Evolutionary conservation across 2,888 invertebrate genomes (phyloP).

Genomic region (Crepidodera aurea): DNA sequence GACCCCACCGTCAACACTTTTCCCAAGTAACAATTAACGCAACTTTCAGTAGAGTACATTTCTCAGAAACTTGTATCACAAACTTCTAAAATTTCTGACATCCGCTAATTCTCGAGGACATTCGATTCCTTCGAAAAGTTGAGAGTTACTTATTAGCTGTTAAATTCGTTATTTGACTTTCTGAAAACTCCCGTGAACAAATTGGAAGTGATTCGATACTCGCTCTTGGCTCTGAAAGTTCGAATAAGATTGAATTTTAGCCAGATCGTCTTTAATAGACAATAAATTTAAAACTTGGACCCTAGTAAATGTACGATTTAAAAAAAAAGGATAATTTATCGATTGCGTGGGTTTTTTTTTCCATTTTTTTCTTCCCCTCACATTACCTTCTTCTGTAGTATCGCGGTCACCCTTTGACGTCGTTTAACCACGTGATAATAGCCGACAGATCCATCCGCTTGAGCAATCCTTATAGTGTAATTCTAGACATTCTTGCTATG

Average conservation of each 20-base stretch:
- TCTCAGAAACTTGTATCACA: not conserved
- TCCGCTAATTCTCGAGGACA: not conserved
- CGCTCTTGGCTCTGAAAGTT: not conserved
- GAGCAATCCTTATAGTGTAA: too few relatives aligned
- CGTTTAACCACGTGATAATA: too few relatives aligned
- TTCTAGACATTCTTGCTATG: too few relatives aligned
- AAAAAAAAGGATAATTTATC: too few relatives aligned
- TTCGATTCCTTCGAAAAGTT: conserved; percentile 1
- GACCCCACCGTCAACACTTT: too few relatives aligned
- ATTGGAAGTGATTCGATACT: conserved; percentile 5
- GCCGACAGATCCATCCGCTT: too few relatives aligned
- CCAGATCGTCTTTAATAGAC: not conserved
- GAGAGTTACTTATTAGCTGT: conserved; percentile 4
- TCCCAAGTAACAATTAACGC: not conserved
- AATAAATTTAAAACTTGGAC: not conserved
- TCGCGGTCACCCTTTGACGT: too few relatives aligned
- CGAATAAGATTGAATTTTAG: conserved; percentile 8
- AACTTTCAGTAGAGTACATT: too few relatives aligned
- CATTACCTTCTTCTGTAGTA: too few relatives aligned
- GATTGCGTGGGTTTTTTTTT: too few relatives aligned
- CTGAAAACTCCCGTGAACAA: conserved; percentile 12
- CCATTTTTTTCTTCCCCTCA: too few relatives aligned
- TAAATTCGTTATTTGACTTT: conserved; percentile 20
- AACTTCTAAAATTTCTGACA: not conserved
- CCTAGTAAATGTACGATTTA: too few relatives aligned